Evolutionary conservation across 2,113 vertebrate species (phyloP).

Genomic region (Saccopteryx bilineata): DNA sequence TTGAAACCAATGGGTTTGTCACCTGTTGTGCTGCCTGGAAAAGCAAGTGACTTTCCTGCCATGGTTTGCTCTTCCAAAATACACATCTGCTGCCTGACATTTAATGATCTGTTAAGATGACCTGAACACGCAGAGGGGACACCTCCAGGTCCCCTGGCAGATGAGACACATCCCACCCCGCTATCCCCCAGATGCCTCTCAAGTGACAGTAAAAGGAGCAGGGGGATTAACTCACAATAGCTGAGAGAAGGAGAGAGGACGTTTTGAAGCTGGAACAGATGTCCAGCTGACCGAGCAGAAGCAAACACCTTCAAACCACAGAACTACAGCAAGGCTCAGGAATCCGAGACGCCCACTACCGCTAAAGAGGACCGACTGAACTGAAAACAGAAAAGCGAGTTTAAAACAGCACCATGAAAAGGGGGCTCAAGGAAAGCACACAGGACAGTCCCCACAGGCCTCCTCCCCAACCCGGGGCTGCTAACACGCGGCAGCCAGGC

Average conservation of each 20-base stretch:
- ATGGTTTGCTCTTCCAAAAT: not conserved
- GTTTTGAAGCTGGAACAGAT: conserved; percentile 19
- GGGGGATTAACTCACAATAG: not conserved
- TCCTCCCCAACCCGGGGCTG: not conserved
- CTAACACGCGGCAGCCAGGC: not conserved
- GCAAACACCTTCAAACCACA: not conserved
- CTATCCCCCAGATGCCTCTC: not conserved
- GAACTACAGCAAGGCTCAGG: conserved; percentile 13
- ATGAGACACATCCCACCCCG: not conserved
- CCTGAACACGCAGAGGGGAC: not conserved
- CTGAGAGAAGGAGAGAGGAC: not conserved
- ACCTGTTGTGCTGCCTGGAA: not conserved
- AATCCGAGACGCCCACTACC: not conserved
- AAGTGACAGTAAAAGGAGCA: not conserved
- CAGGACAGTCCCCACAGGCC: not conserved
- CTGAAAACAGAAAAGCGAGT: not conserved
- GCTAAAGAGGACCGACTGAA: not conserved
- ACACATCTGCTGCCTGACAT: not conserved
- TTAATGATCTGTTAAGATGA: not conserved
- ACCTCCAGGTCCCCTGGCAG: not conserved
- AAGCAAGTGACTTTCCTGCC: not conserved
- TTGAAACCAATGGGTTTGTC: not conserved
- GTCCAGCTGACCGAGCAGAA: conserved; percentile 5
- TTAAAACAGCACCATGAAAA: not conserved
- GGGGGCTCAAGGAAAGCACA: not conserved